Conservation (phyloP, 2,888 invertebrate genomes). For the Drosophila mimetica region DNA sequence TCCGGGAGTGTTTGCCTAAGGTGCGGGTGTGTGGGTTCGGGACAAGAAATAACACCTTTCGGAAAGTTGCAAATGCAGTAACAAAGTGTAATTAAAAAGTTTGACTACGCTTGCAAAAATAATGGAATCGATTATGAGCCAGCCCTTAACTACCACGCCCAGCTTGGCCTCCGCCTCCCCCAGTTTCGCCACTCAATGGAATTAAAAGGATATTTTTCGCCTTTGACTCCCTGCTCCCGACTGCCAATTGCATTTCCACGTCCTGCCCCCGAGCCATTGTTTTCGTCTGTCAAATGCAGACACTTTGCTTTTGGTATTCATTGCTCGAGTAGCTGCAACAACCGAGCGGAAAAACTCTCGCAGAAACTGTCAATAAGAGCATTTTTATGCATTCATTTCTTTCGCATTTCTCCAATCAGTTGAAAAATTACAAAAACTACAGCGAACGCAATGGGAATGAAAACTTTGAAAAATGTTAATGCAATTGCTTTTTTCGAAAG, state of each 20-base stretch:
- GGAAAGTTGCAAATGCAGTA: slow-evolving; percentile 56
- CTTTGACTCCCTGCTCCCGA: slow-evolving; percentile 45
- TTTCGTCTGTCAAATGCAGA: slow-evolving; percentile 62
- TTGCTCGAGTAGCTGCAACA: slow-evolving; percentile 49
- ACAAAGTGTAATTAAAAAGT: slow-evolving; percentile 75
- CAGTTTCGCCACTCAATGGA: slow-evolving; percentile 51
- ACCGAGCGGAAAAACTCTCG: slow-evolving; percentile 28
- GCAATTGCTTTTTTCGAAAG: slow-evolving; percentile 31
- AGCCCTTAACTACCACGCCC: slow-evolving; percentile 12
- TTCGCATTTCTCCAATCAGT: slow-evolving; percentile 43
- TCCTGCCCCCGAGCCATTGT: slow-evolving; percentile 48
- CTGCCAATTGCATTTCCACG: slow-evolving; percentile 47
- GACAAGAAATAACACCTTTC: slow-evolving; percentile 59
- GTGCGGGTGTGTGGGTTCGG: slow-evolving; percentile 3
- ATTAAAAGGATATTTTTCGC: slow-evolving; percentile 56
- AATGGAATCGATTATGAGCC: slow-evolving; percentile 74
- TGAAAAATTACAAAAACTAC: slow-evolving; percentile 20
- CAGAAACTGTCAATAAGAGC: slow-evolving; percentile 71
- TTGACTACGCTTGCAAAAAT: slow-evolving; percentile 65
- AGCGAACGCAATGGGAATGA: slow-evolving; percentile 12
- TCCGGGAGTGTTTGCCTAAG: slow-evolving; percentile 41
- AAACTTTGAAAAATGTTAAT: slow-evolving; percentile 56
- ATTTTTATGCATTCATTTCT: slow-evolving; percentile 69
- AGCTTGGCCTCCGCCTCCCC: not conserved
- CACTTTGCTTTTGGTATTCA: slow-evolving; percentile 49